phyloP scores from a whole-genome alignment of 2,113 vertebrate genomes.

The crab-eating macaque (Macaca fascicularis) region T2T-MFA8v1.1 NC_088375.1:58955001-58955500 shows the following conservation, averaged over 20 bases:
- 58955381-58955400: neutral
- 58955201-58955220: neutral
- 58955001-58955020: neutral
- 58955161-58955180: neutral
- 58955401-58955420: slow-evolving; percentile 84
- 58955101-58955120: neutral
- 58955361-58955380: slow-evolving; percentile 87
- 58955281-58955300: slow-evolving; percentile 85
- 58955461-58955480: slow-evolving; percentile 89
- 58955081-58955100: neutral
- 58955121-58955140: accelerated
- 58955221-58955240: slow-evolving; percentile 83
- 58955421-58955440: slow-evolving; percentile 84
- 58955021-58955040: neutral
- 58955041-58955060: neutral
- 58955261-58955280: slow-evolving; percentile 84
- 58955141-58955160: neutral
- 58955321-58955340: slow-evolving; percentile 87
- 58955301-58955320: slow-evolving; percentile 86
- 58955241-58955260: slow-evolving; percentile 87
- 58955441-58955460: slow-evolving; percentile 85
- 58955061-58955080: neutral
- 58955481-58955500: slow-evolving; percentile 91
- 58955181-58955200: accelerated
- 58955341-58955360: slow-evolving; percentile 89